A percentile compares a stretch with the other conserved stretches of the same genome.
Conservation (phyloP, 1,140 invertebrate species). For the Atta cephalotes region DNA sequence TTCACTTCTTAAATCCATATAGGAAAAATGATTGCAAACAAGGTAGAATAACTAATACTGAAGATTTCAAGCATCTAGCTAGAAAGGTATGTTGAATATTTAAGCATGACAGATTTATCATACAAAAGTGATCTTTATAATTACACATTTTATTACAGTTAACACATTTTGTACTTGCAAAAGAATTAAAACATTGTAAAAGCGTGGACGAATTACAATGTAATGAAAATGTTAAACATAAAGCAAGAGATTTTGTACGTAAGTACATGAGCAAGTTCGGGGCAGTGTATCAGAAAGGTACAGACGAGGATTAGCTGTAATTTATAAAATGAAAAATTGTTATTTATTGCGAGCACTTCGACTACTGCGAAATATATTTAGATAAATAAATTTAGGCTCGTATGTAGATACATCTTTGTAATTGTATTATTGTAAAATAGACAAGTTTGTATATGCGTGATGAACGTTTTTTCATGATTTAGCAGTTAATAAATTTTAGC, state of each 20-base stretch:
- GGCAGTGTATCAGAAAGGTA: conserved; percentile 88
- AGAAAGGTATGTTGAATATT: conserved; percentile 91
- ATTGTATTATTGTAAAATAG: conserved; percentile 80
- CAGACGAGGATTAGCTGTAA: conserved; percentile 87
- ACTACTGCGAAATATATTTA: conserved; percentile 71
- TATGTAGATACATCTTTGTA: conserved; percentile 79
- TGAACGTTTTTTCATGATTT: conserved; percentile 66
- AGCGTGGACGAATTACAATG: conserved; percentile 95
- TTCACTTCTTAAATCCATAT: conserved; percentile 96
- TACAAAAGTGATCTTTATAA: neutral
- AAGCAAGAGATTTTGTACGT: conserved; percentile 97
- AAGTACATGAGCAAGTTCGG: conserved; percentile 99
- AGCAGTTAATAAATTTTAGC: conserved; percentile 65
- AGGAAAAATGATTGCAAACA: conserved; percentile 93
- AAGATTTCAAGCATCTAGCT: conserved; percentile 98
- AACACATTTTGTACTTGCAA: conserved; percentile 98
- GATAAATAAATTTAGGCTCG: conserved; percentile 47
- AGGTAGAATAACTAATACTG: conserved; percentile 94
- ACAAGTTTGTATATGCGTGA: conserved; percentile 75
- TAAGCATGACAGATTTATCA: neutral
- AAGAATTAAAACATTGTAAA: conserved; percentile 97
- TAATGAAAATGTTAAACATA: conserved; percentile 96
- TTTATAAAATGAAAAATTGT: conserved; percentile 74
- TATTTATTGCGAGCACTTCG: conserved; percentile 78
- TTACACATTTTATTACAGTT: conserved; percentile 89